Evolutionary conservation across 1,140 invertebrate genomes (phyloP), one percentile per base, ranked within the genome.

Genomic region (Acromyrmex echinatior): DNA sequence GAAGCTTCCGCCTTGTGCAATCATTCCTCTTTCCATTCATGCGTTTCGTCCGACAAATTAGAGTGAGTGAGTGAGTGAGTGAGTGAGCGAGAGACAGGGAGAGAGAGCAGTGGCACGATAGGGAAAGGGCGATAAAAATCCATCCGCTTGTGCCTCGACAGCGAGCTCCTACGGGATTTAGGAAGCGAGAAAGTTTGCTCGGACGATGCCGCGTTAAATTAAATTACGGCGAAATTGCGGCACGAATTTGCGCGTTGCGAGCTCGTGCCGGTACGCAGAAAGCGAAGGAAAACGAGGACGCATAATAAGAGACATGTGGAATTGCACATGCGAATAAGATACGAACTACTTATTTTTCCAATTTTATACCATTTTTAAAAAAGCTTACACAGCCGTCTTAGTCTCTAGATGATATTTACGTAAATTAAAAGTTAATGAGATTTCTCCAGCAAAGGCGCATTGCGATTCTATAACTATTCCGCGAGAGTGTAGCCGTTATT

Each of bases 201-300:
- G 86, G 76, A 81, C 77, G 88, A 87, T 89, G 78, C 86, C 53
- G 85, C 85, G 88, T 91, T 91, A 91, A 89, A 91, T 91, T 87
- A 91, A 91, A 91, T 91, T 91, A 91, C 90, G 85, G 62, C 39
- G 76, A 88, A 90, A 90, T 90, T 87, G 86, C 85, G 63, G 66
- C 51, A 71, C 86, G 87, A 89, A 90, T 90, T 90, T 90, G 86
- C 87, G 81, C 71, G 31, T 86, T 49, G 87, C 80, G 45, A 71
- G 31, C 65, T 39, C n/a, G 49, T 56, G 28, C 45, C 39, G n/a
- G 65, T 6, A 25, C 70, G 56, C 56, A 49, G 68, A 82, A 74
- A 62, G 53, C 45, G 39, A 28, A 35, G 45, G 18, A 58, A 76
- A 76, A 63, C 56, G 70, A 18, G 70, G 28, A 63, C 39, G 70